These are phyloP conservation scores for Kuschelorhynchus macadamiae DNA, from an alignment of 2,888 invertebrate species.

Conservation along the genomic window DNA sequence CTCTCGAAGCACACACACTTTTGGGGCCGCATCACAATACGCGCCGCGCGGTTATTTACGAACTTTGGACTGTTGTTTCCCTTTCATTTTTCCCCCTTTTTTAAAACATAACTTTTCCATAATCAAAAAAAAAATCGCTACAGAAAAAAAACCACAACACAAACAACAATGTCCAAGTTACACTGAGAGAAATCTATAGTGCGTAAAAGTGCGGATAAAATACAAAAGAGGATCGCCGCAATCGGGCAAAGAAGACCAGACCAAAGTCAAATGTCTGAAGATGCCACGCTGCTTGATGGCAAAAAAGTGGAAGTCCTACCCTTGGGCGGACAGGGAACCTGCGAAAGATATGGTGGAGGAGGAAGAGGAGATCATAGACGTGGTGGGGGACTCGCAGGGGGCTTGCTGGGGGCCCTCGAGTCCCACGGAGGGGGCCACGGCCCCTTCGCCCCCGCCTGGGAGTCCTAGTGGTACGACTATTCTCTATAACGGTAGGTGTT, in stretches of 20 bases:
- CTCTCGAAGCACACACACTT: slow-evolving; percentile 27
- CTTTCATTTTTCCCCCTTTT: slow-evolving; percentile 28
- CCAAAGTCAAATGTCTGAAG: slow-evolving; percentile 40
- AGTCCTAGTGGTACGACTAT: slow-evolving; percentile 79
- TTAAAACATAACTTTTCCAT: slow-evolving; percentile 7
- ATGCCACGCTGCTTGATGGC: slow-evolving; percentile 98
- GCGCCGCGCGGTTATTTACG: slow-evolving; percentile 28
- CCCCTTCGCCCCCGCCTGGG: slow-evolving; percentile 81
- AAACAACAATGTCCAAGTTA: slow-evolving; percentile 11
- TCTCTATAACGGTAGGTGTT: slow-evolving; percentile 81
- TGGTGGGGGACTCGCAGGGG: slow-evolving; percentile 75
- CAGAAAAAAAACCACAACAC: no score
- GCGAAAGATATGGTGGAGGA: slow-evolving; percentile 66
- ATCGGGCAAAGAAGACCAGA: slow-evolving; percentile 14
- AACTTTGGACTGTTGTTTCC: slow-evolving; percentile 23
- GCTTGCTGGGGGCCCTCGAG: slow-evolving; percentile 81
- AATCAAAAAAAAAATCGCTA: not conserved
- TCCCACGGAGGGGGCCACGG: slow-evolving; percentile 83
- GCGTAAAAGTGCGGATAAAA: slow-evolving; percentile 14
- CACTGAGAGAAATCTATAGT: slow-evolving; percentile 8
- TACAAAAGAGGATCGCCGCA: not conserved
- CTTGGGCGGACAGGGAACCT: slow-evolving; percentile 77
- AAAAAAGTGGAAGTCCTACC: slow-evolving; percentile 94
- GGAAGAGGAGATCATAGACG: slow-evolving; percentile 88
- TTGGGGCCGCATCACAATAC: not conserved